Percentiles rank a stretch among this genome's conserved stretches.
Evolutionary conservation across 2,888 invertebrate genomes (phyloP).

Genomic region (Parochlus steinenii): DNA sequence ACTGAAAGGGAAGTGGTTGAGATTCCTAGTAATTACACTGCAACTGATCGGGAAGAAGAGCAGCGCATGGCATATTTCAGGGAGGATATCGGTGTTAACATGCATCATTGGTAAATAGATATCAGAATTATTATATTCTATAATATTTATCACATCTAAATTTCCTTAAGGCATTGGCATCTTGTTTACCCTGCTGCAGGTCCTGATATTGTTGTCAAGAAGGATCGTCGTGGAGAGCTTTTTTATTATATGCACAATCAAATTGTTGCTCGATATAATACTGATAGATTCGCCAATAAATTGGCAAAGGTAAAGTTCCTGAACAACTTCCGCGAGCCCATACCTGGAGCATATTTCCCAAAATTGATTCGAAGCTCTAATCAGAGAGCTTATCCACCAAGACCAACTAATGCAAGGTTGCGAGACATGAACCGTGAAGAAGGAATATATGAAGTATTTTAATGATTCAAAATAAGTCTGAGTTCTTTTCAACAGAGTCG

Average conservation of each 20-base stretch:
- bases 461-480: too few species aligned
- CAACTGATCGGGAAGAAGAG: conserved; percentile 24
- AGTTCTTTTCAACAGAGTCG: conserved; percentile 40
- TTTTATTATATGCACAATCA: conserved; percentile 63
- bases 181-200: conserved; percentile 65
- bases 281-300: conserved; percentile 56
- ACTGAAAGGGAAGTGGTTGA: too few species aligned
- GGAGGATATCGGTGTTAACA: conserved; percentile 35
- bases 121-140: too few species aligned
- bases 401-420: conserved; percentile 41
- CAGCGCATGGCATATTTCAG: conserved; percentile 41
- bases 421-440: conserved; percentile 48
- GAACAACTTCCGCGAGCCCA: conserved; percentile 48
- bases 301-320: conserved; percentile 45
- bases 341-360: conserved; percentile 65
- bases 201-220: conserved; percentile 42
- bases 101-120: neutral
- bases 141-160: too few species aligned
- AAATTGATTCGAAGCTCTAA: conserved; percentile 52
- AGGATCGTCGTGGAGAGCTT: conserved; percentile 54
- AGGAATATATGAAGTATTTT: conserved; percentile 37
- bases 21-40: conserved; percentile 24
- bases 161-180: conserved; percentile 63
- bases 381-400: conserved; percentile 56
- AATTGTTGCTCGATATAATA: conserved; percentile 44